Evolutionary conservation across 2,888 invertebrate genomes (phyloP), one percentile per base, ranked within the genome.

Genomic region (Anagyrus pseudococci): DNA sequence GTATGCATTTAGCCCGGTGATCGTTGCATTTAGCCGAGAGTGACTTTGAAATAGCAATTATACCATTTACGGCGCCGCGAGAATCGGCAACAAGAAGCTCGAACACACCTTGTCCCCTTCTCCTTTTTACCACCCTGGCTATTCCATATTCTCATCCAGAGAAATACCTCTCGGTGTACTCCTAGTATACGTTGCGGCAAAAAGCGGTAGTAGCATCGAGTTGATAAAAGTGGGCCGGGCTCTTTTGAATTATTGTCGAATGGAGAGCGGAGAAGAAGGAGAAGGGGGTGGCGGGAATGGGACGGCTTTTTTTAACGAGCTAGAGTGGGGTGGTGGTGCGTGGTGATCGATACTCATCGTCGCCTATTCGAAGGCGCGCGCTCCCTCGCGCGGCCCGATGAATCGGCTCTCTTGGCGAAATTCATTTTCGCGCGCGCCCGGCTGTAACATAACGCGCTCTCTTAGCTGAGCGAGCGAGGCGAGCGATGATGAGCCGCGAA

Each of bases 381-480:
- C 44, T 17, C 44, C 33, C 46, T 20, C 46, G 55, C 26, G 44
- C 13, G 19, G 23, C 25, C 41, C 40, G 17, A 40, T 15, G 26
- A 29, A 29, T 37, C 40, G 53, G 3, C 47, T 44, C 43, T 57
- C 49, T 17, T 25, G 26, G 26, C 26, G 26, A 49, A 49, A 29
- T 26, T 29, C 17, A 13, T 8, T 10, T 25, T 41, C 57, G 37
- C 62, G 44, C 48, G 37, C 22, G 54, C 29, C 15, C 44, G 37
- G 20, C 25, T 20, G 26, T 25, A 48, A 52, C 46, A 52, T 52
- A 52, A 40, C 40, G 57, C 26, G 29, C 23, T 26, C 23, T 20
- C 62, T 58, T 47, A 54, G 55, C 58, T 44, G 29, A 17, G 40
- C 40, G 19, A 46, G 59, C 58, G 58, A 56, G 43, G n/a, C 4